Conservation (phyloP, 2,888 invertebrate genomes). For the Patella caerulea region DNA sequence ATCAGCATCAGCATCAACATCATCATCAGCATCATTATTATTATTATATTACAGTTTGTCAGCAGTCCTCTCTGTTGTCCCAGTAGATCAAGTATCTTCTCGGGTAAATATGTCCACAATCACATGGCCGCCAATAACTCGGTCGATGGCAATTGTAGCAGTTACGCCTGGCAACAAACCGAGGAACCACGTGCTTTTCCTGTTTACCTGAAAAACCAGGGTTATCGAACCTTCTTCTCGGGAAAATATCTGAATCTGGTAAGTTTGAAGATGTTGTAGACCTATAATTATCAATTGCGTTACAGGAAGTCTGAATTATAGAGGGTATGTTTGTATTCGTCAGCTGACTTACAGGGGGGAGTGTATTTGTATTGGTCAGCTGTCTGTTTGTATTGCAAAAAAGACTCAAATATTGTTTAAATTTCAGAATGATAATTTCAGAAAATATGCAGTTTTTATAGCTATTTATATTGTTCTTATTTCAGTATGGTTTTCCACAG, state of each 20-base stretch:
- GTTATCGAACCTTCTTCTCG: conserved; percentile 88
- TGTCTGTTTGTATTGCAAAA: no score
- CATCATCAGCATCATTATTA: no score
- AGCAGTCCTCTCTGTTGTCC: conserved; percentile 91
- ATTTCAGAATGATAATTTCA: no score
- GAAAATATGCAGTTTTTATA: no score
- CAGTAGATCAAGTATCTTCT: conserved; percentile 86
- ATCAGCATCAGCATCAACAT: no score
- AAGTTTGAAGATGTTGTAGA: conserved; percentile 26
- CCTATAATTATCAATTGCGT: no score
- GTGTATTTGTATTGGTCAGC: no score
- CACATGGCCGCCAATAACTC: conserved; percentile 85
- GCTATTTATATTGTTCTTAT: conserved; percentile 36
- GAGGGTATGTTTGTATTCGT: no score
- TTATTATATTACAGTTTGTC: conserved; percentile 78
- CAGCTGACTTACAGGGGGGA: no score
- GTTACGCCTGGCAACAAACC: conserved; percentile 78
- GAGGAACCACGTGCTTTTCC: conserved; percentile 81
- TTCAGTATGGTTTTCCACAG: conserved; percentile 77
- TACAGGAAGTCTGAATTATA: no score
- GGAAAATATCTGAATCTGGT: conserved; percentile 95
- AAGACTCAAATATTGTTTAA: no score
- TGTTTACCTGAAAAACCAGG: conserved; percentile 77
- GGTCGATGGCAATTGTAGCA: conserved; percentile 83
- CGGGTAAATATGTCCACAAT: conserved; percentile 88